phyloP scores from a whole-genome alignment of 2,113 vertebrate species.

The Fulica atra region DNA sequence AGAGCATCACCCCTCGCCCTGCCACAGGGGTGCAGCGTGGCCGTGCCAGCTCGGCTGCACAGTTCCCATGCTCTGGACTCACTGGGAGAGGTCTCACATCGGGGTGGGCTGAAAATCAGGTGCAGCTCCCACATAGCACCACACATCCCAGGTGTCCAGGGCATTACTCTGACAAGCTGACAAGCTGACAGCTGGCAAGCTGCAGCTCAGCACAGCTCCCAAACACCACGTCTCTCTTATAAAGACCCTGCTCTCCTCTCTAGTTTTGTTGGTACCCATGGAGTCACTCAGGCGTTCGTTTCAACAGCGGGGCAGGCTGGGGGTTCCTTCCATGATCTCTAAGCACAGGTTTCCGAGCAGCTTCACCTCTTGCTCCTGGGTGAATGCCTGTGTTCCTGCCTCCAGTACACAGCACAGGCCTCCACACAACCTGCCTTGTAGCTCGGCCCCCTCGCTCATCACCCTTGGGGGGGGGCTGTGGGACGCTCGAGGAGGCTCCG shows the following conservation, averaged over 20 bases:
- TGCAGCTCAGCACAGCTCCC: background rate
- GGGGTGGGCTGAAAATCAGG: background rate
- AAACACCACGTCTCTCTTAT: background rate
- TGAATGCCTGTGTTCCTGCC: background rate
- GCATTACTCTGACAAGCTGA: background rate
- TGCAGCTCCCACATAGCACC: rapidly evolving
- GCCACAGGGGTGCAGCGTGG: background rate
- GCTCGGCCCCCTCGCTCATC: too few relatives aligned
- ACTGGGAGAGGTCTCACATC: rapidly evolving
- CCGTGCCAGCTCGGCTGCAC: rapidly evolving
- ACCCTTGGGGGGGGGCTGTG: too few relatives aligned
- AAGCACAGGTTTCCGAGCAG: background rate
- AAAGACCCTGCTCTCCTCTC: background rate
- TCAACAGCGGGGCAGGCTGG: background rate
- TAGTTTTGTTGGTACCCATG: background rate
- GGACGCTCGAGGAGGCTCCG: background rate
- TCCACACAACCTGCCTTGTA: background rate
- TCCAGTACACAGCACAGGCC: background rate
- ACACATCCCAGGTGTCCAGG: rapidly evolving
- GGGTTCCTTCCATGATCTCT: background rate
- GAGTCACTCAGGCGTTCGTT: background rate
- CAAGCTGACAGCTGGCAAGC: background rate
- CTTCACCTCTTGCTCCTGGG: background rate
- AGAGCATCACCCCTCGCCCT: background rate
- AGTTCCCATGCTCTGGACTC: rapidly evolving